A percentile compares a stretch with the other conserved stretches of the same genome.
Conservation (phyloP, 2,113 vertebrate species). For the Orthochromis malagaraziensis region DNA sequence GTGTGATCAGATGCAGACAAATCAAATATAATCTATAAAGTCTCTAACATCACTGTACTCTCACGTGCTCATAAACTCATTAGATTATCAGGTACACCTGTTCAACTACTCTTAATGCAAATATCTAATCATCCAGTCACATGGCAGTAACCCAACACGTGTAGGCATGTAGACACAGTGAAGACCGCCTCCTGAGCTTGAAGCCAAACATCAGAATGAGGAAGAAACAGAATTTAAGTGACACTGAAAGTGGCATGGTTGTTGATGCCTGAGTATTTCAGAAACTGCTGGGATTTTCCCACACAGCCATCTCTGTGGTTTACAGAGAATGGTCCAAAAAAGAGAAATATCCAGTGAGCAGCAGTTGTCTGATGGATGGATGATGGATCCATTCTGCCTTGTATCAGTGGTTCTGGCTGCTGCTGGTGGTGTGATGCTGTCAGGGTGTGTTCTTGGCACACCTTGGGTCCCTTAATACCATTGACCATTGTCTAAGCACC, state of each 20-base stretch:
- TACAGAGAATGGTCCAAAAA: neutral
- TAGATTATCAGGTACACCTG: neutral
- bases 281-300: neutral
- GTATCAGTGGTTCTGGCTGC: neutral
- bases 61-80: neutral
- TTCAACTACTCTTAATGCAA: neutral
- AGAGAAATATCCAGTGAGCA: neutral
- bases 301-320: neutral
- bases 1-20: neutral
- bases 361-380: neutral
- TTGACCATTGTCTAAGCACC: neutral
- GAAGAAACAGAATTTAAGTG: neutral
- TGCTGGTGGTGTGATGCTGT: rapidly evolving
- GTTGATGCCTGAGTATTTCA: neutral
- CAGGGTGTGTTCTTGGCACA: neutral
- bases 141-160: neutral
- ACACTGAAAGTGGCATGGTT: neutral
- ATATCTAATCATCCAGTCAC: neutral
- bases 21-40: neutral
- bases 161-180: neutral
- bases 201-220: too few species aligned
- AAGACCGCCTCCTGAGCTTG: neutral
- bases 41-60: neutral
- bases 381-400: neutral
- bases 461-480: neutral